Base-by-base conservation (phyloP, 2,888 invertebrate genomes). In the Julus scanicus region DNA sequence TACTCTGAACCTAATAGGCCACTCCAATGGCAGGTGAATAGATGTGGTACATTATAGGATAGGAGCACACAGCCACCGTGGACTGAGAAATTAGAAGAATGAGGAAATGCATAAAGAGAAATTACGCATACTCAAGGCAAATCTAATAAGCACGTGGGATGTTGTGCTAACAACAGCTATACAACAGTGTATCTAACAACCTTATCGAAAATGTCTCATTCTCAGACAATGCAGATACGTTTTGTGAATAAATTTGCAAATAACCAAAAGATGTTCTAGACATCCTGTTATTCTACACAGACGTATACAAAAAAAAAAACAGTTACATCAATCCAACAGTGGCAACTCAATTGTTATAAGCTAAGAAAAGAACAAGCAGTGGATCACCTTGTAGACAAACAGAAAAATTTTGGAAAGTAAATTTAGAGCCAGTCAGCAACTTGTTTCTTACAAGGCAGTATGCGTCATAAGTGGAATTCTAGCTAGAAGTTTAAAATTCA, bases 31-130 rank as follows among this genome's bases (percentile, higher is more conserved):
- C 57, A 63, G n/a, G 57, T 63, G 57, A 17, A 63, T 1, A n/a
- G n/a, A n/a, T n/a, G 5, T 63, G 57, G 57, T 8, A 17, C 53
- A 53, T 15, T n/a, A n/a, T n/a, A 63, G 17, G 17, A n/a, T 29
- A 29, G 57, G n/a, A 63, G n/a, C n/a, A n/a, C 57, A n/a, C n/a
- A n/a, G 57, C n/a, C 17, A 6, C 17, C 57, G 57, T 63, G 57
- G 57, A 63, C 57, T 63, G n/a, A 63, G n/a, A 63, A n/a, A 63
- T n/a, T n/a, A n/a, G 13, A 5, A 17, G 3, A 63, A n/a, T 63
- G n/a, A 63, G 57, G 57, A 63, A 63, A 63, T 63, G n/a, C 53
- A n/a, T n/a, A n/a, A 63, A 63, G 57, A n/a, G n/a, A n/a, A 63
- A 63, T 63, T 63, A 63, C 57, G 57, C 57, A 63, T 63, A 15